phyloP scores from a whole-genome alignment of 2,888 invertebrate genomes.

The Lepidonotus clava region DNA sequence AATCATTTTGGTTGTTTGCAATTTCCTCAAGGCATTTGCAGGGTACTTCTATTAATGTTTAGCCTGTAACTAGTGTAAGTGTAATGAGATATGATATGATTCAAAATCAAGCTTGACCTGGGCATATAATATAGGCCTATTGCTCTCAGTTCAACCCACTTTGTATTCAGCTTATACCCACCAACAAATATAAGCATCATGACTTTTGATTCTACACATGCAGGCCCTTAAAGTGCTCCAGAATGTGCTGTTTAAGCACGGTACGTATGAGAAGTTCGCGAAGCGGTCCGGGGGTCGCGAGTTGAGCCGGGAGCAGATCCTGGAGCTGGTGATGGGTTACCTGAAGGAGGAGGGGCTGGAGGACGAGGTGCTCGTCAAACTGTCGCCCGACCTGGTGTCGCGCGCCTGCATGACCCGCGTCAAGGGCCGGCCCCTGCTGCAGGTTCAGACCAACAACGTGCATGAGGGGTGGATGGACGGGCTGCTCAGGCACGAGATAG shows the following conservation, averaged over 20 bases:
- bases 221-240: constrained; percentile 77
- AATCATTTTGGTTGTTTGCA: too few relatives aligned
- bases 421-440: constrained; percentile 73
- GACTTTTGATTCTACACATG: neutral
- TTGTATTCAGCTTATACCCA: too few relatives aligned
- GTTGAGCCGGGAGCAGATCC: constrained; percentile 69
- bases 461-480: constrained; percentile 76
- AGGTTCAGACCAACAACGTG: constrained; percentile 73
- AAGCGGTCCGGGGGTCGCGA: constrained; percentile 73
- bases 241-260: constrained; percentile 71
- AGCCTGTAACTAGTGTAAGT: too few relatives aligned
- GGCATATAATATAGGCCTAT: too few relatives aligned
- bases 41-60: too few relatives aligned
- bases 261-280: constrained; percentile 75
- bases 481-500: constrained; percentile 76
- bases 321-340: constrained; percentile 67
- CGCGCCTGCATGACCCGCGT: constrained; percentile 75
- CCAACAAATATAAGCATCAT: too few relatives aligned
- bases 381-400: constrained; percentile 74
- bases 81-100: too few relatives aligned
- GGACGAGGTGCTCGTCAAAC: constrained; percentile 59
- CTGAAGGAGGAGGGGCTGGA: constrained; percentile 63
- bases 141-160: too few relatives aligned
- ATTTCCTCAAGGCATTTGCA: too few relatives aligned
- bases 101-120: too few relatives aligned